Conservation (phyloP, 2,113 vertebrate genomes). For the Cyphomyrus discorhynchus region DNA sequence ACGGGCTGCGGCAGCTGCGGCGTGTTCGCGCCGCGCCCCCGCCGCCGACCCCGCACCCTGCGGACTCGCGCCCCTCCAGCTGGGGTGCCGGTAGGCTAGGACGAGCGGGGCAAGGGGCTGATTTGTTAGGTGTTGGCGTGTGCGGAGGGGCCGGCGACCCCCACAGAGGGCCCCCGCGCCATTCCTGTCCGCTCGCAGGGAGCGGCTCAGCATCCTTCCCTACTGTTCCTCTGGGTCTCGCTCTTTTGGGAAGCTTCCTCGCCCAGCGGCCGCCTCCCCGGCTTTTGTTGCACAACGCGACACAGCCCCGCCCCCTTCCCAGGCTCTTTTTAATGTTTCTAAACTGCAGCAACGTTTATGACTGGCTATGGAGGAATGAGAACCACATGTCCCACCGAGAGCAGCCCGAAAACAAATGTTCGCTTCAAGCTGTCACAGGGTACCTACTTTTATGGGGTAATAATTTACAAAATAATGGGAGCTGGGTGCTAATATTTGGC, state of each 20-base stretch:
- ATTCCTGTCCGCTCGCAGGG: background rate
- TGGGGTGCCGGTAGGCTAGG: conserved; percentile 17
- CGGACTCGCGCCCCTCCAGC: background rate
- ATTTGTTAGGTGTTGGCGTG: conserved; percentile 41
- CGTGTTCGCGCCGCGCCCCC: conserved; percentile 46
- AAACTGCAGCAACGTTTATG: conserved; percentile 29
- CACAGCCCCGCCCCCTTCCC: conserved; percentile 24
- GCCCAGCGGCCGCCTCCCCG: background rate
- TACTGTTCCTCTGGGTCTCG: background rate
- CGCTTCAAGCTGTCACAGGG: conserved; percentile 44
- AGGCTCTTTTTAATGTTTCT: conserved; percentile 24
- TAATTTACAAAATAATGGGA: conserved; percentile 48
- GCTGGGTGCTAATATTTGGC: conserved; percentile 50
- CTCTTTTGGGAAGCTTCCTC: background rate
- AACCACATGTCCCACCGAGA: conserved; percentile 45
- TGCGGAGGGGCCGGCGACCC: conserved; percentile 28
- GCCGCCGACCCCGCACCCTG: conserved; percentile 26
- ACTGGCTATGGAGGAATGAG: conserved; percentile 41
- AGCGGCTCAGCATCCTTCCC: background rate
- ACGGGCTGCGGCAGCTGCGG: conserved; percentile 54
- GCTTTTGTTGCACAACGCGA: conserved; percentile 30
- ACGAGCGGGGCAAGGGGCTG: conserved; percentile 17
- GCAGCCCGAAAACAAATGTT: conserved; percentile 46
- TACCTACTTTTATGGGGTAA: conserved; percentile 48
- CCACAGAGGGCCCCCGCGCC: background rate